Evolutionary conservation across 2,113 vertebrate species (phyloP).

Genomic region (Zeus faber): DNA sequence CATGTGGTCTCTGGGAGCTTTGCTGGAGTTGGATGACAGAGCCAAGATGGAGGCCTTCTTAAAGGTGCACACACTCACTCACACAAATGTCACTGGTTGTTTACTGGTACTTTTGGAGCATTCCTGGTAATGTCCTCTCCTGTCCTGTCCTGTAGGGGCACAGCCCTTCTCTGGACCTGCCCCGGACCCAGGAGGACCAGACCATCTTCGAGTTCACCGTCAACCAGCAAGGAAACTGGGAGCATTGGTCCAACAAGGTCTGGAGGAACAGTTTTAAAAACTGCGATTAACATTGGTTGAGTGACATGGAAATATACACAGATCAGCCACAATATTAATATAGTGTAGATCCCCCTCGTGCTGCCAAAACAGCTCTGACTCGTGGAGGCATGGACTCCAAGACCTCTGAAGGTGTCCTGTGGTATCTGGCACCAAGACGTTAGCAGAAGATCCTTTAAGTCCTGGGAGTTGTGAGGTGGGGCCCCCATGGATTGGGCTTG

Average conservation of each 20-base stretch:
- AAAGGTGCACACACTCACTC: slow-evolving; percentile 31
- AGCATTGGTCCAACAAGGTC: slow-evolving; percentile 82
- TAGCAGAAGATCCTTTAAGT: too few species aligned
- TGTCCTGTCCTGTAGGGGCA: slow-evolving; percentile 21
- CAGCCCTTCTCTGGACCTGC: slow-evolving; percentile 72
- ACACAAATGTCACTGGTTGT: not conserved
- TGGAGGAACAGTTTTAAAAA: not conserved
- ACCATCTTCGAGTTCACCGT: slow-evolving; percentile 83
- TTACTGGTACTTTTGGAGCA: not conserved
- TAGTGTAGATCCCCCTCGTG: too few species aligned
- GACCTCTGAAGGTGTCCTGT: too few species aligned
- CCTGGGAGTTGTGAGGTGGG: too few species aligned
- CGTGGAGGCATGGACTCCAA: too few species aligned
- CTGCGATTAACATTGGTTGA: too few species aligned
- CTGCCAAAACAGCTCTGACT: too few species aligned
- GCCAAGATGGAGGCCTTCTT: slow-evolving; percentile 82
- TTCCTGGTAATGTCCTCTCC: too few species aligned
- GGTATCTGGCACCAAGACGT: too few species aligned
- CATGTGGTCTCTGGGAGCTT: slow-evolving; percentile 83
- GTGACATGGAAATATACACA: too few species aligned
- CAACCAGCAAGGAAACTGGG: slow-evolving; percentile 75
- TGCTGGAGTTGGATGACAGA: slow-evolving; percentile 80
- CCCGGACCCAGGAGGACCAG: slow-evolving; percentile 68
- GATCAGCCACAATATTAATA: too few species aligned
- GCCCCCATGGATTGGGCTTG: too few species aligned